Percentiles rank a stretch among this genome's conserved stretches.
phyloP scores from a whole-genome alignment of 1,140 invertebrate genomes.

The Hycleus cichorii region DNA sequence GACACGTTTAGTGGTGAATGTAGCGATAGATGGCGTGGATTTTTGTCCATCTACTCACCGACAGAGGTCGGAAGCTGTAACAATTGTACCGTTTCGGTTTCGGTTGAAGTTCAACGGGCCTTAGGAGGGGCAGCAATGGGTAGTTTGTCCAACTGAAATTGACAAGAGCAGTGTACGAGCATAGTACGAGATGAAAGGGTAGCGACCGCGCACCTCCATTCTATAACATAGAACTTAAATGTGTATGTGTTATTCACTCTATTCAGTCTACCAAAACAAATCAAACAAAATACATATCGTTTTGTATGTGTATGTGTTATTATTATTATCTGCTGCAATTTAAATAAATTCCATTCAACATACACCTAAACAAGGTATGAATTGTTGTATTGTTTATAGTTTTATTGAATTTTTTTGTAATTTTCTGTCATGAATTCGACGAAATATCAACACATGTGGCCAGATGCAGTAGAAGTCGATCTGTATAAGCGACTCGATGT shows the following conservation, averaged over 20 bases:
- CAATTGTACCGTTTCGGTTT: too few species aligned
- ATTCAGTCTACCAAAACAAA: too few species aligned
- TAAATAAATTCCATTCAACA: too few species aligned
- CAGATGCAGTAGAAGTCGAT: too few species aligned
- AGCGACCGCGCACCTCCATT: conserved; percentile 9
- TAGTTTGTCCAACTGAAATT: conserved; percentile 14
- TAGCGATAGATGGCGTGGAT: too few species aligned
- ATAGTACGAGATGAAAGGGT: conserved; percentile 22
- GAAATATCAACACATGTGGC: conserved; percentile 8
- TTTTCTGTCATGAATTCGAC: conserved; percentile 14
- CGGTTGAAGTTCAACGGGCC: conserved; percentile 12
- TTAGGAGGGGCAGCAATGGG: conserved; percentile 19
- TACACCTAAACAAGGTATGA: too few species aligned
- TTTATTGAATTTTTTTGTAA: not conserved
- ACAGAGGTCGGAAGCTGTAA: not conserved
- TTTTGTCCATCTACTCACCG: not conserved
- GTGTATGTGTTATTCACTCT: conserved; percentile 10
- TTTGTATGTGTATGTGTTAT: too few species aligned
- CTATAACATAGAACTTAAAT: not conserved
- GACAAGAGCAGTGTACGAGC: conserved; percentile 16
- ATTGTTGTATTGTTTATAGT: too few species aligned
- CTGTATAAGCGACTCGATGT: too few species aligned
- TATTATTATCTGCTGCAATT: too few species aligned
- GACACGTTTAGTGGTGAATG: too few species aligned
- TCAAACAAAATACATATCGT: too few species aligned